Conservation (phyloP, 2,113 vertebrate genomes). For the Sylvietta virens region DNA sequence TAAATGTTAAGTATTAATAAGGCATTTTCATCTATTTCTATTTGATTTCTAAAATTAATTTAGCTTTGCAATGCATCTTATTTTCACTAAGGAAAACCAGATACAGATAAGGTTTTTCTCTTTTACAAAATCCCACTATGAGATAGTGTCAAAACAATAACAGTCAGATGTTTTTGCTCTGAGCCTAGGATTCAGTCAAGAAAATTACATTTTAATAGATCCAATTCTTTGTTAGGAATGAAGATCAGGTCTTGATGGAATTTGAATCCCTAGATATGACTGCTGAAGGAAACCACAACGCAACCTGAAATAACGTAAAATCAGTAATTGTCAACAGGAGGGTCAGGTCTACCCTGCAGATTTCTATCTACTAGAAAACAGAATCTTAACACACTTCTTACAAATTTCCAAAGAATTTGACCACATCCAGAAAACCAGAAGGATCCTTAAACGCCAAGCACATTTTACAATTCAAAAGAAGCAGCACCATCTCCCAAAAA, state of each 20-base stretch:
- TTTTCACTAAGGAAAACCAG: neutral
- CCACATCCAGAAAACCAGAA: neutral
- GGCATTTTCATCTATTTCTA: neutral
- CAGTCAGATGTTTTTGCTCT: neutral
- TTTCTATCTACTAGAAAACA: neutral
- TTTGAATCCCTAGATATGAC: neutral
- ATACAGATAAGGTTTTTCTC: neutral
- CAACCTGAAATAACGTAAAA: slow-evolving; percentile 22
- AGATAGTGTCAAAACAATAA: neutral
- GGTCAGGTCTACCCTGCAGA: neutral
- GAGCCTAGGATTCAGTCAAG: neutral
- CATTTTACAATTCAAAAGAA: neutral
- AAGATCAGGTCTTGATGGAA: neutral
- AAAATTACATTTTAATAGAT: neutral
- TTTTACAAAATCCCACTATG: neutral
- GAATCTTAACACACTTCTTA: neutral
- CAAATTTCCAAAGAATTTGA: neutral
- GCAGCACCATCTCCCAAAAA: neutral
- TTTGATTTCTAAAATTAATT: neutral
- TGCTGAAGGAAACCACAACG: neutral
- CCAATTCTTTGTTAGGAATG: neutral
- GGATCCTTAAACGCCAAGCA: neutral
- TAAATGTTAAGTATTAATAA: neutral
- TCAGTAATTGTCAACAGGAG: neutral
- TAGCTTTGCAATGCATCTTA: neutral